Evolutionary conservation across 2,888 invertebrate genomes (phyloP).

Genomic region (Ditylenchus weischeri): DNA sequence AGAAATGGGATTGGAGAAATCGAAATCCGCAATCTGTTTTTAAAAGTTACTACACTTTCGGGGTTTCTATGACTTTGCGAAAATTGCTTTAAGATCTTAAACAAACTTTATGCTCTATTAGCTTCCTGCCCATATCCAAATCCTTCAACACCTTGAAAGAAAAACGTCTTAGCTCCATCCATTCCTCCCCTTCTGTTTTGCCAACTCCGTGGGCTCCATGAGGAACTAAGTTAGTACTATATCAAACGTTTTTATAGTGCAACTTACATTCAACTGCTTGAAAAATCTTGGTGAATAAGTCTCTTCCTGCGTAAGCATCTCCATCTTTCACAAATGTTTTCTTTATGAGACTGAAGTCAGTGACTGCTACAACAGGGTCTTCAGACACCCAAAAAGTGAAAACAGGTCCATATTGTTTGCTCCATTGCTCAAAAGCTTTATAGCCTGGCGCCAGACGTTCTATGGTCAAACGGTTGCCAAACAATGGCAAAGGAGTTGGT

Average conservation of each 20-base stretch:
- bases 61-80: too few relatives aligned
- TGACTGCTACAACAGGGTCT: background rate
- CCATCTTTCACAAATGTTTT: conserved; percentile 13
- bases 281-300: conserved; percentile 1
- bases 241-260: too few relatives aligned
- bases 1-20: too few relatives aligned
- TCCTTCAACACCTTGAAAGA: background rate
- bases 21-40: too few relatives aligned
- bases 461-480: conserved; percentile 6
- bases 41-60: too few relatives aligned
- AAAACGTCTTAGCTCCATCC: conserved; percentile 1
- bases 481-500: conserved; percentile 10
- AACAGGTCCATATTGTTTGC: conserved; percentile 13
- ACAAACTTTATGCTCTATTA: conserved; percentile 9
- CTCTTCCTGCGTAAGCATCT: conserved; percentile 13
- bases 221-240: background rate
- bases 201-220: conserved; percentile 5
- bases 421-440: conserved; percentile 5
- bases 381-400: conserved; percentile 12
- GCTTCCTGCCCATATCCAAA: conserved; percentile 5
- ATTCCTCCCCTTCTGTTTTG: conserved; percentile 13
- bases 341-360: conserved; percentile 9
- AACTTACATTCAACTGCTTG: background rate
- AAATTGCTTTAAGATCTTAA: too few relatives aligned
- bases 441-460: conserved; percentile 2